phyloP scores from a whole-genome alignment of 2,888 invertebrate species.

The Hydraecia micacea region DNA sequence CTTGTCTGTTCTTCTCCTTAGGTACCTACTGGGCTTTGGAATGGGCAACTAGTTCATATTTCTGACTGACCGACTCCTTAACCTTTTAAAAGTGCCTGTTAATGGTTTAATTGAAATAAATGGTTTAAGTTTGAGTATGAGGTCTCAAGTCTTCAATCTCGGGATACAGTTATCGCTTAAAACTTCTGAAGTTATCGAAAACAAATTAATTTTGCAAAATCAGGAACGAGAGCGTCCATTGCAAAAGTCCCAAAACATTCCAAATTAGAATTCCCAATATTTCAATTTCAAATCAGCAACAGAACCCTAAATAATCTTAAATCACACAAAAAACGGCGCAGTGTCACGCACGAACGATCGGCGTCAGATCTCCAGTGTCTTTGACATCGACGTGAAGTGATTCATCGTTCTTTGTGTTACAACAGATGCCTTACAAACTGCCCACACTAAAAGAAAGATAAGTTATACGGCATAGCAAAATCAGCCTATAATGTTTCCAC shows the following conservation, averaged over 20 bases:
- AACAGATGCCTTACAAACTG: constrained; percentile 15
- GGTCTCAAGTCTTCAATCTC: too few relatives aligned
- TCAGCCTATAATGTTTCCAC: neutral
- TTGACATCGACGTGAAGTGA: constrained; percentile 69
- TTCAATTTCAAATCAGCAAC: neutral
- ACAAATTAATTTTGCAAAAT: neutral
- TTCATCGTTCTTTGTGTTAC: constrained; percentile 57
- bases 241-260: neutral
- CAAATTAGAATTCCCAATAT: neutral
- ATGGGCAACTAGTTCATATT: too few relatives aligned
- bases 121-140: too few relatives aligned
- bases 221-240: neutral
- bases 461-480: too few relatives aligned
- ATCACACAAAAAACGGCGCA: constrained; percentile 69
- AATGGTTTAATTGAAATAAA: too few relatives aligned
- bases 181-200: too few relatives aligned
- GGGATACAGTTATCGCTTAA: too few relatives aligned
- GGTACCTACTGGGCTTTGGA: too few relatives aligned
- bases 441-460: neutral
- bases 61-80: too few relatives aligned
- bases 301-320: constrained; percentile 57
- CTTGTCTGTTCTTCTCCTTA: too few relatives aligned
- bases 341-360: constrained; percentile 74
- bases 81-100: too few relatives aligned
- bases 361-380: constrained; percentile 72